These are phyloP conservation scores for Stenolophus ochropezus DNA, from an alignment of 2,888 invertebrate species.

Conservation along the genomic window DNA sequence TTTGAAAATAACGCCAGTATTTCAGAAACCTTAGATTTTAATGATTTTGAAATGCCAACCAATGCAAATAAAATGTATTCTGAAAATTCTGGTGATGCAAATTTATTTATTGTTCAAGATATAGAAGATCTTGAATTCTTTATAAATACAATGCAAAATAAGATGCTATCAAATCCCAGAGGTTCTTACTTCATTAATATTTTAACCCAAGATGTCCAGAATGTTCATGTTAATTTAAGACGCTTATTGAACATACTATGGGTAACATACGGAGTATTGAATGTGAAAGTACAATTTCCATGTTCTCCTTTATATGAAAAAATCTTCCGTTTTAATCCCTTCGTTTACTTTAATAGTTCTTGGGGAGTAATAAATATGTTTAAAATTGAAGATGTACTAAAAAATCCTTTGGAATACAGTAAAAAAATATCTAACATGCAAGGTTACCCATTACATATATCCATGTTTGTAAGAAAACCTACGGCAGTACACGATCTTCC, in stretches of 20 bases:
- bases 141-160: background rate
- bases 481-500: conserved; percentile 65
- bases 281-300: conserved; percentile 12
- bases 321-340: conserved; percentile 32
- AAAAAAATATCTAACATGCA: conserved; percentile 66
- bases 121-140: conserved; percentile 31
- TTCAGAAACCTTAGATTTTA: background rate
- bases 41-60: background rate
- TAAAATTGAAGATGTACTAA: background rate
- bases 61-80: conserved; percentile 26
- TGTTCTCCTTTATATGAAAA: conserved; percentile 3
- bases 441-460: conserved; percentile 69
- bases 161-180: conserved; percentile 37
- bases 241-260: conserved; percentile 17
- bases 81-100: conserved; percentile 11
- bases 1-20: background rate
- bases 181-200: conserved; percentile 42
- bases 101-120: conserved; percentile 4
- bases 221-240: background rate
- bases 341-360: background rate
- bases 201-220: background rate
- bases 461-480: conserved; percentile 69
- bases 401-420: background rate
- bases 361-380: conserved; percentile 45
- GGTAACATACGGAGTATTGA: conserved; percentile 41